A percentile compares a stretch with the other conserved stretches of the same genome.
Evolutionary conservation across 1,140 invertebrate species (phyloP).

Genomic region (Adelges cooleyi): DNA sequence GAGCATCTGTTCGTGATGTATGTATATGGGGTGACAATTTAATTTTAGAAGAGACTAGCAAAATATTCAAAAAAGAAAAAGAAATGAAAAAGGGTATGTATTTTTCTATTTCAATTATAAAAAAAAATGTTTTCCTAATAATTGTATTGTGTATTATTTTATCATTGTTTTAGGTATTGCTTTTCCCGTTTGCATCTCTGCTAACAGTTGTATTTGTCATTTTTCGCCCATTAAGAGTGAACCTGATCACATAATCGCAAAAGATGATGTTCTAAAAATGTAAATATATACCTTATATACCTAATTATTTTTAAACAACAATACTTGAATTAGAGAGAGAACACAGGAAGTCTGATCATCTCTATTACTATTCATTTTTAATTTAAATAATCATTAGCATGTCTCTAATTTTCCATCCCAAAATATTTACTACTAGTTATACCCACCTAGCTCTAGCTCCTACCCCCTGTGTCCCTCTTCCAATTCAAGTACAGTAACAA

Average conservation of each 20-base stretch:
- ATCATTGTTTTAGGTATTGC: conserved; percentile 57
- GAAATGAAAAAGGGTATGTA: conserved; percentile 80
- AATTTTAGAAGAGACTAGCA: conserved; percentile 81
- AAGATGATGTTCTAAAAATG: conserved; percentile 96
- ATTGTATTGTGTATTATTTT: neutral
- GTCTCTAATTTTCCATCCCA: no score
- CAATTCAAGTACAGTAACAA: no score
- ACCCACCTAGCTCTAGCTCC: no score
- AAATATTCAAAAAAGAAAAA: conserved; percentile 98
- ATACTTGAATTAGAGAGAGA: no score
- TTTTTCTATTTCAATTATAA: neutral
- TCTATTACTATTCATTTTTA: no score
- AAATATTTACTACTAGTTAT: no score
- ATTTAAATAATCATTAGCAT: no score
- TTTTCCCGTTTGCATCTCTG: conserved; percentile 95
- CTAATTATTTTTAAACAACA: neutral
- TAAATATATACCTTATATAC: conserved; percentile 44
- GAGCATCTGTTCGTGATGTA: conserved; percentile 78
- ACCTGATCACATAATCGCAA: conserved; percentile 72
- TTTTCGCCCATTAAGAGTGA: conserved; percentile 92
- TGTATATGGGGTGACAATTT: conserved; percentile 86
- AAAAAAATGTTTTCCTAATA: no score
- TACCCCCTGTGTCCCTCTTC: no score
- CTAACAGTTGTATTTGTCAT: conserved; percentile 99
- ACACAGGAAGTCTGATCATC: no score